Evolutionary conservation across 2,797 vertebrate genomes (phyloP).

Genomic region (Sternotherus odoratus): DNA sequence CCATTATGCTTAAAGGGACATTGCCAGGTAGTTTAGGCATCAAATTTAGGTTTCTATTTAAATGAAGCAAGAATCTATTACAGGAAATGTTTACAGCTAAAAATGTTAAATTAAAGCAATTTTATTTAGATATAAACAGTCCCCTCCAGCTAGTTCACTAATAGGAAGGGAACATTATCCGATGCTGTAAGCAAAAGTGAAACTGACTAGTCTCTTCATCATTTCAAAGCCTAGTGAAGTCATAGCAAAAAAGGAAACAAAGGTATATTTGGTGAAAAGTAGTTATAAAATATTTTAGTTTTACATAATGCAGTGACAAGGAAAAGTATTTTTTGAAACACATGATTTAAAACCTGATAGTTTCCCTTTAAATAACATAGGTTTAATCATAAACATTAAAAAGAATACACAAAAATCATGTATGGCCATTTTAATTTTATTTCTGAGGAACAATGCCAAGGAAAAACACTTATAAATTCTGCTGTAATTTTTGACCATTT

Average conservation of each 20-base stretch:
- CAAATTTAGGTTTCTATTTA: neutral
- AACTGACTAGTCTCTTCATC: slow-evolving; percentile 21
- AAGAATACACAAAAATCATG: neutral
- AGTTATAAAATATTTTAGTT: neutral
- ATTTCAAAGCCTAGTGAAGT: neutral
- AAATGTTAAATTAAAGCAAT: neutral
- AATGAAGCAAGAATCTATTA: neutral
- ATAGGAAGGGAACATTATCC: neutral
- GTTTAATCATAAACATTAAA: neutral
- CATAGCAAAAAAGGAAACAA: neutral
- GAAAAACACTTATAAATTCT: neutral
- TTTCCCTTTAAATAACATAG: neutral
- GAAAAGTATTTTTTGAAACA: neutral
- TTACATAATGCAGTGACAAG: neutral
- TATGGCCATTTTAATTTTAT: neutral
- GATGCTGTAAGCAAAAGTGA: neutral
- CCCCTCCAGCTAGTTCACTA: rapidly evolving
- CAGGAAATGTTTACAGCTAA: neutral
- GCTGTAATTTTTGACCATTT: neutral
- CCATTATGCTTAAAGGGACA: neutral
- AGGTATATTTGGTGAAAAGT: neutral
- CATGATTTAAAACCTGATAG: neutral
- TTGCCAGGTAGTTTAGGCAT: slow-evolving; percentile 15
- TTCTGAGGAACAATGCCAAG: neutral
- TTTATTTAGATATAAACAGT: neutral